These are phyloP conservation scores for Saguinus imperator DNA, from an alignment of 2,113 vertebrate species.

Conservation along the genomic window DNA sequence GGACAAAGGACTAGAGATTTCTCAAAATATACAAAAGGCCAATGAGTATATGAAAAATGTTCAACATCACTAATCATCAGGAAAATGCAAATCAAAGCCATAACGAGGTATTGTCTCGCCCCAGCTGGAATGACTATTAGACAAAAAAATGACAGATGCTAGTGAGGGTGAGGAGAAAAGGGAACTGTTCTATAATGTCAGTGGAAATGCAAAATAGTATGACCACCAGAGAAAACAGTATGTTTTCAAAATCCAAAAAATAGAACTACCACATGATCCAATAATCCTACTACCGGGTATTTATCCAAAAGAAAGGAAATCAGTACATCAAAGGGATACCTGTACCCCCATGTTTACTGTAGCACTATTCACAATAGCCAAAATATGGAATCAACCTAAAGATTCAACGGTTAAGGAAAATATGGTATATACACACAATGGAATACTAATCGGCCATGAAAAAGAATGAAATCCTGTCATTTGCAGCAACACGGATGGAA, in stretches of 20 bases:
- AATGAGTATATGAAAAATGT: background rate
- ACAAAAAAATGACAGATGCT: background rate
- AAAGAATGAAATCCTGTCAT: background rate
- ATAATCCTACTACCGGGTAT: background rate
- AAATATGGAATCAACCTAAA: background rate
- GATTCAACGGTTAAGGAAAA: background rate
- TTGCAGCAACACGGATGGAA: background rate
- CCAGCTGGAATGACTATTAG: background rate
- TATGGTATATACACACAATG: background rate
- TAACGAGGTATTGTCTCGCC: background rate
- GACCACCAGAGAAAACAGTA: background rate
- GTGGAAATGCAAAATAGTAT: background rate
- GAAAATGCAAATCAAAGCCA: background rate
- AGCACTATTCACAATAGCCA: background rate
- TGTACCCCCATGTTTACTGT: background rate
- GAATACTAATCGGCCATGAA: background rate
- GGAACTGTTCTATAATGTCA: background rate
- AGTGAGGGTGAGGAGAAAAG: background rate
- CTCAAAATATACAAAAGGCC: too few relatives aligned
- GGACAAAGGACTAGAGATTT: too few relatives aligned
- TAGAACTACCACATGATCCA: background rate
- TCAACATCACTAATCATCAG: background rate
- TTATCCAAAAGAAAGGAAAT: background rate
- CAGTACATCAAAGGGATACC: background rate
- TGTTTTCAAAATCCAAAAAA: background rate